phyloP scores from a whole-genome alignment of 2,113 vertebrate genomes.

The Panurus biarmicus region DNA sequence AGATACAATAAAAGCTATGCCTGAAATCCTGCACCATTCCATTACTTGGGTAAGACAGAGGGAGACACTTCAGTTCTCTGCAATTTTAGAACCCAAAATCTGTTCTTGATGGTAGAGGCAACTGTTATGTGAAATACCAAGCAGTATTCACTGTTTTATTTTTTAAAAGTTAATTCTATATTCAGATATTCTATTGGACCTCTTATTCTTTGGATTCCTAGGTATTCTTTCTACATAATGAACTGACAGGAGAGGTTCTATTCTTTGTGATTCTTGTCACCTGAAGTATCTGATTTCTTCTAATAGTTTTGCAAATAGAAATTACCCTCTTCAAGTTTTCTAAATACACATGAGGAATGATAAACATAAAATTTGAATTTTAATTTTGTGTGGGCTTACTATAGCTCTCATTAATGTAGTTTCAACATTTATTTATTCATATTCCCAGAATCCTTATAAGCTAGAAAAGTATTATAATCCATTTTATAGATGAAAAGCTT shows the following conservation, averaged over 20 bases:
- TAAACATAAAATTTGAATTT: constrained; percentile 3
- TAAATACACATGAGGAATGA: neutral
- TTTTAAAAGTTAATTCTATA: neutral
- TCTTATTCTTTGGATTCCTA: neutral
- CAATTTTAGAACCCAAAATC: neutral
- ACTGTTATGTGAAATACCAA: neutral
- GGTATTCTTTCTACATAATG: neutral
- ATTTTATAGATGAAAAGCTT: neutral
- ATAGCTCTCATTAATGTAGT: neutral
- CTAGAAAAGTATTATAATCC: neutral
- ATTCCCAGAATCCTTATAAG: neutral
- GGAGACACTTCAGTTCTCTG: neutral
- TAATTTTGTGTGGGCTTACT: neutral
- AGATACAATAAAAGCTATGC: neutral
- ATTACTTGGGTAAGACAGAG: neutral
- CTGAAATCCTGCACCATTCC: neutral
- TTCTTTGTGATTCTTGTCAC: neutral
- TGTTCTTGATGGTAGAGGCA: neutral
- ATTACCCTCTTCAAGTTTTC: neutral
- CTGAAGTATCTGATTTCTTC: neutral
- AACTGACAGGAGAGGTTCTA: neutral
- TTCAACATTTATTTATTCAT: constrained; percentile 4
- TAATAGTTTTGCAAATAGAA: neutral
- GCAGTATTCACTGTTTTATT: neutral
- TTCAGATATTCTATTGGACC: neutral